Evolutionary conservation across 2,797 vertebrate genomes (phyloP).

Genomic region (Gambusia yucatana): DNA sequence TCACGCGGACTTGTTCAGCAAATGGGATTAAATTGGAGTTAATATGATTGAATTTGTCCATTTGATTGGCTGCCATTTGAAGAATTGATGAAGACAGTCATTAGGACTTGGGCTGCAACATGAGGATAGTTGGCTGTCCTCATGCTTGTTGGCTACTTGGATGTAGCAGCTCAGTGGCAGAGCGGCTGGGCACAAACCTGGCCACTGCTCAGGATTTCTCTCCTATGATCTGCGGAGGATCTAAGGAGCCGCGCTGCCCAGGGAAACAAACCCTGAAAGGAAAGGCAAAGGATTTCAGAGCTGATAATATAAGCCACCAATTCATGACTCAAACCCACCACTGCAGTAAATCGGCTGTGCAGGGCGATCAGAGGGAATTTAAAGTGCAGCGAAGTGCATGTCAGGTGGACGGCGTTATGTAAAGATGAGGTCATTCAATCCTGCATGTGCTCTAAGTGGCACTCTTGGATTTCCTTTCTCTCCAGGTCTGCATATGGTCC

Average conservation of each 20-base stretch:
- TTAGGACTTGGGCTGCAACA: slow-evolving; percentile 17
- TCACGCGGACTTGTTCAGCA: not conserved
- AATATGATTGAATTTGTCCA: not conserved
- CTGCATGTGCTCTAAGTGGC: not conserved
- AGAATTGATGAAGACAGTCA: not conserved
- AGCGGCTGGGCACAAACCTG: slow-evolving; percentile 49
- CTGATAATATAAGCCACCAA: slow-evolving; percentile 43
- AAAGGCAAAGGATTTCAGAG: slow-evolving; percentile 60
- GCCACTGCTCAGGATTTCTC: slow-evolving; percentile 35
- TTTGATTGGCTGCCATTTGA: not conserved
- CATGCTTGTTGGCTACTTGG: slow-evolving; percentile 46
- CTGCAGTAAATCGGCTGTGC: slow-evolving; percentile 30
- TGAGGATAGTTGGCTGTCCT: slow-evolving; percentile 7
- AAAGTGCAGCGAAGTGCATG: slow-evolving; percentile 12
- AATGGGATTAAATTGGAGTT: not conserved
- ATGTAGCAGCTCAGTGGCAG: slow-evolving; percentile 40
- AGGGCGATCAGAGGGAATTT: slow-evolving; percentile 13
- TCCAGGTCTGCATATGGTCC: slow-evolving; percentile 80
- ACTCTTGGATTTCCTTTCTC: slow-evolving; percentile 16
- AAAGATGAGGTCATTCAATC: slow-evolving; percentile 5
- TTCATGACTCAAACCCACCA: slow-evolving; percentile 33
- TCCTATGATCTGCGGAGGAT: slow-evolving; percentile 58
- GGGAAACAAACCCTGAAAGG: slow-evolving; percentile 57
- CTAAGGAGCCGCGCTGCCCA: slow-evolving; percentile 52
- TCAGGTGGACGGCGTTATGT: not conserved